Conservation (phyloP, 2,888 invertebrate species). For the Sphecodes monilicornis region DNA sequence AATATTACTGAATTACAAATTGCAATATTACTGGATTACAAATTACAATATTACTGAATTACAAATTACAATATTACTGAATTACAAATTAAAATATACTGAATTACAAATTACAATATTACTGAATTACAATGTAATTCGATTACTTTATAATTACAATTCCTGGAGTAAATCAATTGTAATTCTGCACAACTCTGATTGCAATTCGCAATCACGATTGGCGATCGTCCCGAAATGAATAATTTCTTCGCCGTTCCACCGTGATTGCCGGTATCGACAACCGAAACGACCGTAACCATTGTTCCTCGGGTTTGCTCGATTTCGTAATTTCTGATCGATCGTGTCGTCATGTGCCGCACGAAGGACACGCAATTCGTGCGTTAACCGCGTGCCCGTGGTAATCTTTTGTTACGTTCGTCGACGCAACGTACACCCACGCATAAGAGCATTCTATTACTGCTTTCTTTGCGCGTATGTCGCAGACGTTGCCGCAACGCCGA, state of each 20-base stretch:
- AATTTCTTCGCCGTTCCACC: not conserved
- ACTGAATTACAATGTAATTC: too few species aligned
- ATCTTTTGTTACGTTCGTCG: constrained; percentile 38
- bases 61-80: too few species aligned
- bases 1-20: too few species aligned
- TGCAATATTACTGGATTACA: too few species aligned
- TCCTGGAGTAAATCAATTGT: too few species aligned
- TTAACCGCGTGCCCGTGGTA: not conserved
- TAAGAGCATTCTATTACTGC: constrained; percentile 29
- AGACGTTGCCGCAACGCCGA: not conserved
- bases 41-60: too few species aligned
- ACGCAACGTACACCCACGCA: constrained; percentile 30
- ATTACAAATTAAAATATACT: too few species aligned
- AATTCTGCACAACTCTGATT: too few species aligned
- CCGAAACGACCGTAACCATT: not conserved
- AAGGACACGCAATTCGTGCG: not conserved
- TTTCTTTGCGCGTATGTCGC: constrained; percentile 32
- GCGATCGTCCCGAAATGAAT: not conserved
- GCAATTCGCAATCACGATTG: not conserved
- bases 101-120: too few species aligned
- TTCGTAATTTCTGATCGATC: not conserved
- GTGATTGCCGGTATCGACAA: not conserved
- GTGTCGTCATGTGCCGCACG: not conserved
- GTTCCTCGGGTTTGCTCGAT: not conserved
- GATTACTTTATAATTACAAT: too few species aligned